Base-by-base conservation (phyloP, 30 jellyfish, hydroid and myxozoan species). In the Chrysaora quinquecirrha region DNA sequence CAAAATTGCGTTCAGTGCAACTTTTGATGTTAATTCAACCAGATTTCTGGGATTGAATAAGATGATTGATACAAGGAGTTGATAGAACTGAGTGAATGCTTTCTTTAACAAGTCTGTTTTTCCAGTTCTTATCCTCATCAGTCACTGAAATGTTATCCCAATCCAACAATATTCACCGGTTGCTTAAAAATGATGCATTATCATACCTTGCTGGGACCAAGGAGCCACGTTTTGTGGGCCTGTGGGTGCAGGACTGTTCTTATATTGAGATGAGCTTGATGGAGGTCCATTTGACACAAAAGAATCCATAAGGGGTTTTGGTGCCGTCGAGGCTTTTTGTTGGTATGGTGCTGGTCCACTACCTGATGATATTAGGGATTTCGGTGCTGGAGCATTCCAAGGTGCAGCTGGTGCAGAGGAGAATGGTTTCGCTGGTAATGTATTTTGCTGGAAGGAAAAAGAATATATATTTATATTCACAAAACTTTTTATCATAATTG, bases 261-360 rank as follows among this genome's bases (percentile, higher is more conserved):
- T 2, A 52, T 20, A 10, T 52, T 52, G 68, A 52, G 68, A 19
- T 52, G 68, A 52, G 25, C 25, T 52, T 14, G 78, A 22, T 16
- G 78, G 77, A 23, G 78, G 78, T 20, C 78, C 78, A 3, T 43
- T 66, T 22, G 54, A 29, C 18, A 19, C 27, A 14, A 22, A 66
- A 4, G 78, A 66, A 19, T 34, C 60, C 49, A 43, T 30, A 29
- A 34, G 30, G 19, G 78, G 78, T 18, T 43, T 43, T 66, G 33
- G 54, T 30, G 56, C 21, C 23, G 9, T 11, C 30, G 23, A 32
- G 24, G 27, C 24, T 12, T 27, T 27, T 32, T 10, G 78, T 31
- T 29, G 2, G 16, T 2, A 10, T 0, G 32, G 30, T 21, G 78
- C 25, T 22, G 34, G n/a, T 1, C 2, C 1, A 43, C 14, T 2